Conservation (phyloP, 2,113 vertebrate genomes). For the Semicossyphus pulcher region DNA sequence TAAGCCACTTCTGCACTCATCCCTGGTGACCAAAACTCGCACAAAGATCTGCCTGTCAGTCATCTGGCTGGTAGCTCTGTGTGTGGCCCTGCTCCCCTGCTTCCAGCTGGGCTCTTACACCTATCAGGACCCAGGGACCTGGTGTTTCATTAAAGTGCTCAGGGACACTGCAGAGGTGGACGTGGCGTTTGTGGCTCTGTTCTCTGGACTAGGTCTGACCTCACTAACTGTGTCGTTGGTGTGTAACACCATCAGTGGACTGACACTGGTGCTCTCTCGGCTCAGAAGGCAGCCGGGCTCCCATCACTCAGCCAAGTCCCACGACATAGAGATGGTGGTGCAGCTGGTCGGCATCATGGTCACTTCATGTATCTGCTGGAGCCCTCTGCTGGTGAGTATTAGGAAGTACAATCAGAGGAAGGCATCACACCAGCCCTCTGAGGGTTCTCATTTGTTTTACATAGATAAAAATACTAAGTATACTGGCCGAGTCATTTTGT, state of each 20-base stretch:
- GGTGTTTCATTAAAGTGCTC: constrained; percentile 89
- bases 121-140: constrained; percentile 87
- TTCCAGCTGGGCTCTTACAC: constrained; percentile 86
- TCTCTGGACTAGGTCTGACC: constrained; percentile 86
- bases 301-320: constrained; percentile 81
- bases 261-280: constrained; percentile 86
- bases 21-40: constrained; percentile 84
- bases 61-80: constrained; percentile 84
- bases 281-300: constrained; percentile 79
- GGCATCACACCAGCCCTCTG: neutral
- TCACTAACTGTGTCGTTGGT: constrained; percentile 85
- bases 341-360: constrained; percentile 92
- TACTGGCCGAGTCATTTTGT: too few relatives aligned
- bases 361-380: constrained; percentile 92
- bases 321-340: constrained; percentile 94
- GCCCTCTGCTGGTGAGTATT: constrained; percentile 89
- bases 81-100: constrained; percentile 87
- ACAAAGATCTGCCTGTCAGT: constrained; percentile 81
- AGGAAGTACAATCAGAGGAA: neutral
- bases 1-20: constrained; percentile 86
- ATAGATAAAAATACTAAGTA: neutral
- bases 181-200: constrained; percentile 84
- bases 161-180: constrained; percentile 75
- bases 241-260: constrained; percentile 90
- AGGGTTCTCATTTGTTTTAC: neutral